These are phyloP conservation scores for Notodonta dromedarius DNA, from an alignment of 2,888 invertebrate genomes.

Conservation along the genomic window DNA sequence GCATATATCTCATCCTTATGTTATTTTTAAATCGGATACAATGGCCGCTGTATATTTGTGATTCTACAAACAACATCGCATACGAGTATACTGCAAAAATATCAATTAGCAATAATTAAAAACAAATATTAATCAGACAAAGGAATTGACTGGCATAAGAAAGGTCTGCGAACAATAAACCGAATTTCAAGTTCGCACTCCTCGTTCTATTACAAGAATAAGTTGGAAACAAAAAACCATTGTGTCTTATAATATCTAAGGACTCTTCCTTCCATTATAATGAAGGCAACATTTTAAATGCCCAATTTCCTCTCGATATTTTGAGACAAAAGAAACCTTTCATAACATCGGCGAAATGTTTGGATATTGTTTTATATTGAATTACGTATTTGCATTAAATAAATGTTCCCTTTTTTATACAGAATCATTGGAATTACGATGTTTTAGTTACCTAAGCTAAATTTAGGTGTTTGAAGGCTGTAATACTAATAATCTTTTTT, in stretches of 20 bases:
- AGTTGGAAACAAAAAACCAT: conserved; percentile 36
- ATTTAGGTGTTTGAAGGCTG: neutral
- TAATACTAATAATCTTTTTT: too few relatives aligned
- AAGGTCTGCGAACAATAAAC: conserved; percentile 1
- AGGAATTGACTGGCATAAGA: neutral
- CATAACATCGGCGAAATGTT: conserved; percentile 40
- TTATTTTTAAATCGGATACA: too few relatives aligned
- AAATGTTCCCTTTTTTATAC: conserved; percentile 16
- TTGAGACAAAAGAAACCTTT: conserved; percentile 43
- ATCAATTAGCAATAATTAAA: neutral
- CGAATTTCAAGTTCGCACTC: conserved; percentile 1
- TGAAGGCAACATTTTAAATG: conserved; percentile 47
- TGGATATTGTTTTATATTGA: conserved; percentile 43
- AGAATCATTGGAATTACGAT: conserved; percentile 22
- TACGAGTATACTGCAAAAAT: too few relatives aligned
- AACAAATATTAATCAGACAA: neutral
- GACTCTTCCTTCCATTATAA: conserved; percentile 29
- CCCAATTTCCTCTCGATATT: conserved; percentile 47
- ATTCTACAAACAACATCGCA: too few relatives aligned
- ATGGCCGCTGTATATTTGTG: too few relatives aligned
- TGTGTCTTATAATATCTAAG: conserved; percentile 27
- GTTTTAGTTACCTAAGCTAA: conserved; percentile 8
- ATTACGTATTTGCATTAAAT: conserved; percentile 27
- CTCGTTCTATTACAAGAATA: conserved; percentile 14
- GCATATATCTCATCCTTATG: too few relatives aligned